Conservation (phyloP, 2,113 vertebrate genomes). For the Crotalus helleri region DNA sequence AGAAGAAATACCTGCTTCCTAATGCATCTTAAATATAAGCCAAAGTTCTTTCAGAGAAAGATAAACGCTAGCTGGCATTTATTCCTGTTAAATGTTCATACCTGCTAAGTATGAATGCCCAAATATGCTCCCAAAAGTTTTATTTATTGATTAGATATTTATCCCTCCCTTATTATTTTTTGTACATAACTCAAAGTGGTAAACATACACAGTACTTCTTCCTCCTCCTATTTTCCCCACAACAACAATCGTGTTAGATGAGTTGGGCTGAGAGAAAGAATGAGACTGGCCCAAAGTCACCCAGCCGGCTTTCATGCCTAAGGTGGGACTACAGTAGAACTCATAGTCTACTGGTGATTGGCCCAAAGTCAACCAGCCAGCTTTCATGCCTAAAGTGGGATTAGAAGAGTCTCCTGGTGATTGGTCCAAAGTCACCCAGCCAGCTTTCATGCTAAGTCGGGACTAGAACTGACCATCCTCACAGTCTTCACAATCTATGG, state of each 20-base stretch:
- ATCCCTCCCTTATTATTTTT: background rate
- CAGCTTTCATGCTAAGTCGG: background rate
- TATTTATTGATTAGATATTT: background rate
- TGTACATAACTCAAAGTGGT: background rate
- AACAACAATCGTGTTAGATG: background rate
- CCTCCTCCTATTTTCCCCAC: background rate
- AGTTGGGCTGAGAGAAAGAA: background rate
- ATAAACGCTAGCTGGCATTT: background rate
- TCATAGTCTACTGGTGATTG: background rate
- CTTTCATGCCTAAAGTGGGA: no score
- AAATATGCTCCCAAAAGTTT: background rate
- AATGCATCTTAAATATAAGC: background rate
- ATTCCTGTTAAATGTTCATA: background rate
- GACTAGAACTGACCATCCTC: background rate
- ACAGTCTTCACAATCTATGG: background rate
- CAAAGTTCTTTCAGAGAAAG: background rate
- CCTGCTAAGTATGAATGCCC: background rate
- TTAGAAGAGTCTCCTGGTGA: background rate
- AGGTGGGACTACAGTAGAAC: background rate
- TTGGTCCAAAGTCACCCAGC: background rate
- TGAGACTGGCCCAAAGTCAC: background rate
- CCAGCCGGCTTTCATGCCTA: background rate
- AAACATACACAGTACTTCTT: background rate
- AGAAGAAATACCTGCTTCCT: background rate
- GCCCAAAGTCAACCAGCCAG: background rate